Base-by-base conservation (phyloP, 2,888 invertebrate species). In the Melanargia galathea region DNA sequence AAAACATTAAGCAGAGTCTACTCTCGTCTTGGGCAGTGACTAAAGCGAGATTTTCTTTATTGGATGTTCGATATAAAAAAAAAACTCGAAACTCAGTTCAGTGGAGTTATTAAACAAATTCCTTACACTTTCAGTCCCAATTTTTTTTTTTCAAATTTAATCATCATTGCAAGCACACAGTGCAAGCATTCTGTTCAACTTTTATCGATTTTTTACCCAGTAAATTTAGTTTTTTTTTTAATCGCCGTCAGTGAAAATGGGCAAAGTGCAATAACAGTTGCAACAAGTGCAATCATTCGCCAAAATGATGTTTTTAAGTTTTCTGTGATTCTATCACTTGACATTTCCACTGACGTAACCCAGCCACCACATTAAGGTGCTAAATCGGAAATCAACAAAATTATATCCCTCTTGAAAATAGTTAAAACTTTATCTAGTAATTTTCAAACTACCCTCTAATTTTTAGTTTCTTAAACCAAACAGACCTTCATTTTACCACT, bases 1-100 rank as follows among this genome's bases (percentile, higher is more conserved):
- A 30, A 20, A 10, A 20, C 2, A 6, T 10, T 11, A 45, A 18
- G 13, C 10, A 13, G 7, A 48, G 24, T 13, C n/a, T 49, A 20
- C 18, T 35, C 11, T 30, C 11, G 11, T 52, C 35, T 52, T 75
- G 75, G 86, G 87, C 87, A 87, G 87, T 87, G 87, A 75, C 40
- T 46, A 52, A 63, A 18, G n/a, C 24, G 18, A 56, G 40, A 40
- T 49, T 69, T 73, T 73, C 68, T 72, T 70, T 72, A 71, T 68
- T 71, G 71, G 71, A 70, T 75, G 70, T 69, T 70, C 49, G 54
- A 64, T 67, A 66, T 64, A 64, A 60, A 60, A 64, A 60, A 60
- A 60, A 66, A 66, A 16, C 8, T 16, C n/a, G 18, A 43, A 60
- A 60, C 13, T n/a, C 49, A 49, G 24, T 46, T 61, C 1, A n/a